These are phyloP conservation scores for Nothobranchius furzeri DNA, from an alignment of 2,113 vertebrate species.

Conservation along the genomic window DNA sequence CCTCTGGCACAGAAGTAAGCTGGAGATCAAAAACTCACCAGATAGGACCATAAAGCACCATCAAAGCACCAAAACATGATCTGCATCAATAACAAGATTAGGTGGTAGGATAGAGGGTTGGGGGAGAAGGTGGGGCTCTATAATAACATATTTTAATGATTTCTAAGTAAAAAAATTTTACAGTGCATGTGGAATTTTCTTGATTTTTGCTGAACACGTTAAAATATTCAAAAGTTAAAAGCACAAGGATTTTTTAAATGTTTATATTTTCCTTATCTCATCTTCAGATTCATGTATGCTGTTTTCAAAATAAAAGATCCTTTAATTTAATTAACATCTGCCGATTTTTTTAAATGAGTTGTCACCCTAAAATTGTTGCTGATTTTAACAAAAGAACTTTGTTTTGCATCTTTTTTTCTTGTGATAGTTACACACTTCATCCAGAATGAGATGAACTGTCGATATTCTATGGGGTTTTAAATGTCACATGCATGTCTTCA, in stretches of 20 bases:
- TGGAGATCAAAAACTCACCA: slow-evolving; percentile 39
- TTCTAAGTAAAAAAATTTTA: not conserved
- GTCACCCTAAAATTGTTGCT: no score
- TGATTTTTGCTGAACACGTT: no score
- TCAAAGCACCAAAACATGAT: not conserved
- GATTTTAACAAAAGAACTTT: no score
- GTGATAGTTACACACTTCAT: not conserved
- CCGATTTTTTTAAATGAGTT: no score
- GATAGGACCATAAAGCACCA: not conserved
- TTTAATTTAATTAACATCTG: no score
- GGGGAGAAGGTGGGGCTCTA: no score
- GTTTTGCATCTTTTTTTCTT: not conserved
- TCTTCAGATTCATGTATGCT: no score
- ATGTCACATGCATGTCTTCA: slow-evolving; percentile 38
- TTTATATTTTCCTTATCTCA: no score
- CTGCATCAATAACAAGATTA: not conserved
- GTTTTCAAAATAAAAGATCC: no score
- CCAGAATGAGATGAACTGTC: slow-evolving; percentile 18
- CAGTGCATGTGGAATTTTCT: no score
- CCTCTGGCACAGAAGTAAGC: slow-evolving; percentile 22
- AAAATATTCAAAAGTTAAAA: no score
- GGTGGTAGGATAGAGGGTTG: not conserved
- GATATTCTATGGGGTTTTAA: slow-evolving; percentile 34
- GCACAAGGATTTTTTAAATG: no score
- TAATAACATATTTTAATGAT: not conserved